Percentiles rank a stretch among this genome's conserved stretches.
phyloP scores from a whole-genome alignment of 2,113 vertebrate species.

The Tyrannus savana region DNA sequence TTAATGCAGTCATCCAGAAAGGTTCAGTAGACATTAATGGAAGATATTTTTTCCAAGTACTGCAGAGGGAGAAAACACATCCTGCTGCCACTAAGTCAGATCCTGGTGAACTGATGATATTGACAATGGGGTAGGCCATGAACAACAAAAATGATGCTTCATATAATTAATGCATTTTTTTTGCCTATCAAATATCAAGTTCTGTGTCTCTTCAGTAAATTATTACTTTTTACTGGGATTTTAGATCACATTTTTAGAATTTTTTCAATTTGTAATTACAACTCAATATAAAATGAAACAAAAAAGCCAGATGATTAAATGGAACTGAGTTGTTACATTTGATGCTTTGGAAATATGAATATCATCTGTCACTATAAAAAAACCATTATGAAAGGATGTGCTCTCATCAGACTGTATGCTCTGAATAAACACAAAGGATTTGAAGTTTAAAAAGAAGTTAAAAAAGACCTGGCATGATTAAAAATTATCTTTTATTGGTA shows the following conservation, averaged over 20 bases:
- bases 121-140: background rate
- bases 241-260: background rate
- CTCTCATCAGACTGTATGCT: background rate
- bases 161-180: background rate
- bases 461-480: background rate
- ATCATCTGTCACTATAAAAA: constrained; percentile 47
- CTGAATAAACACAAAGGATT: constrained; percentile 6
- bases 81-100: background rate
- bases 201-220: background rate
- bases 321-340: constrained; percentile 26
- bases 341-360: constrained; percentile 5
- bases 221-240: background rate
- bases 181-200: background rate
- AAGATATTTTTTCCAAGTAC: background rate
- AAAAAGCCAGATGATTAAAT: background rate
- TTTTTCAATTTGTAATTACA: background rate
- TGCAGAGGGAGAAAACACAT: background rate
- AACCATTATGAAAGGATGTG: background rate
- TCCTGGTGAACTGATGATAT: background rate
- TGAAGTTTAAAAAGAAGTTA: background rate
- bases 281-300: background rate
- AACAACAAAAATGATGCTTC: background rate
- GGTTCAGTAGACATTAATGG: background rate
- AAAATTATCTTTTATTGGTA: background rate
- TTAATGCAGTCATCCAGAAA: background rate